Percentiles rank a stretch among this genome's conserved stretches.
Evolutionary conservation across 2,888 invertebrate genomes (phyloP).

Genomic region (Volucella zonaria): DNA sequence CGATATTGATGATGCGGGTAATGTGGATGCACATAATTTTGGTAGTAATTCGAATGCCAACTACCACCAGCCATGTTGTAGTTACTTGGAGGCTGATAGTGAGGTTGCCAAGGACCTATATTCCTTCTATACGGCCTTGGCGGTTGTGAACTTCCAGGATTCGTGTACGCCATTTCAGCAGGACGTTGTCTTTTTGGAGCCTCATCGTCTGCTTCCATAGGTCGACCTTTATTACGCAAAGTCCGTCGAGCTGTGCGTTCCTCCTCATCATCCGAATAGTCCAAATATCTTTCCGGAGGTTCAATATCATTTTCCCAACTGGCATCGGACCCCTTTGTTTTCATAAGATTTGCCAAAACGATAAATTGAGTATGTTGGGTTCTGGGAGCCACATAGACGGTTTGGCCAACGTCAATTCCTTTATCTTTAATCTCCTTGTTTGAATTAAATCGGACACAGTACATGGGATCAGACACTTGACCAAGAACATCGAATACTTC

Average conservation of each 20-base stretch:
- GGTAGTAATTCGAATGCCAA: slow-evolving; percentile 81
- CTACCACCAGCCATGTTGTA: slow-evolving; percentile 78
- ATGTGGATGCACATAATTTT: slow-evolving; percentile 69
- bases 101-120: slow-evolving; percentile 26
- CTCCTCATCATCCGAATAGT: slow-evolving; percentile 95
- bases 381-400: slow-evolving; percentile 92
- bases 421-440: slow-evolving; percentile 88
- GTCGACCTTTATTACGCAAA: slow-evolving; percentile 78
- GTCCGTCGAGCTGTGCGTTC: slow-evolving; percentile 85
- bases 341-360: slow-evolving; percentile 88
- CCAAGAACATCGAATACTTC: slow-evolving; percentile 96
- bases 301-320: slow-evolving; percentile 93
- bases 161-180: neutral
- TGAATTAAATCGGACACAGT: slow-evolving; percentile 95
- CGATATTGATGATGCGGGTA: slow-evolving; percentile 36
- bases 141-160: slow-evolving; percentile 10
- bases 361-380: slow-evolving; percentile 90
- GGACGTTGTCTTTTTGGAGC: slow-evolving; percentile 48
- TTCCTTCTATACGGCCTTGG: slow-evolving; percentile 56
- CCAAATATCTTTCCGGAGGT: slow-evolving; percentile 87
- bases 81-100: slow-evolving; percentile 61
- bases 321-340: slow-evolving; percentile 93
- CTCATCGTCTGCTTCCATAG: slow-evolving; percentile 72
- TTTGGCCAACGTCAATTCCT: slow-evolving; percentile 87
- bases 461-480: slow-evolving; percentile 91